Conservation (phyloP, 1,140 invertebrate genomes). For the Berghia stephanieae region DNA sequence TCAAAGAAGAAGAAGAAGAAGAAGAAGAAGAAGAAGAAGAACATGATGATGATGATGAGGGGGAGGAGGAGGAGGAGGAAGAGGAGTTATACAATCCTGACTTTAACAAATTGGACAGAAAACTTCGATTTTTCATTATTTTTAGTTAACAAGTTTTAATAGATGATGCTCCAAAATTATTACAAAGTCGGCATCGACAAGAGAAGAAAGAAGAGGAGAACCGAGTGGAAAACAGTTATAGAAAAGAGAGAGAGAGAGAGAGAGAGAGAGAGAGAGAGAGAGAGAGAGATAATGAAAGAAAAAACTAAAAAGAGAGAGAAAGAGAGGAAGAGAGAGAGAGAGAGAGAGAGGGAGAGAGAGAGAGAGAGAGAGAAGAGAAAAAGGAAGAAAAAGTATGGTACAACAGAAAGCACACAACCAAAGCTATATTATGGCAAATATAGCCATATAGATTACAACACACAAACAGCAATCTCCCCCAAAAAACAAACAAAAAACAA, state of each 20-base stretch:
- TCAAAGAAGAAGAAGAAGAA: too few relatives aligned
- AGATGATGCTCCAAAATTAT: not conserved
- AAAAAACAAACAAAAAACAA: not conserved
- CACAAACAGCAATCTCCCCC: not conserved
- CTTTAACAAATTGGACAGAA: not conserved
- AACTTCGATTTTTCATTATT: not conserved
- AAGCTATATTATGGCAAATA: not conserved
- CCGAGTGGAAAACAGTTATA: slow-evolving; percentile 4
- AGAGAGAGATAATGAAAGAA: not conserved
- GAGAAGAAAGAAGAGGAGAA: slow-evolving; percentile 14
- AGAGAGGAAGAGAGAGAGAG: not conserved
- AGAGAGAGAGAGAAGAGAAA: slow-evolving; percentile 13
- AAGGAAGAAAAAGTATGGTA: slow-evolving; percentile 1
- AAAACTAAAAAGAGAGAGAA: slow-evolving; percentile 1
- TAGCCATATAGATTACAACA: not conserved
- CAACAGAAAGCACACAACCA: not conserved
- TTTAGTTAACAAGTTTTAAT: not conserved
- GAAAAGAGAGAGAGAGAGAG: slow-evolving; percentile 7
- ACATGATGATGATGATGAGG: too few relatives aligned
- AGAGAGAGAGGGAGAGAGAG: not conserved
- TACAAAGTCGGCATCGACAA: not conserved
- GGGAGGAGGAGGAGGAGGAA: not conserved
- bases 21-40: too few relatives aligned
- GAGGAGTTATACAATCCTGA: not conserved
- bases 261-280: slow-evolving; percentile 21